Percentiles rank a stretch among this genome's conserved stretches.
phyloP scores from a whole-genome alignment of 1,140 invertebrate species.

The Xylocopa sonorina region DNA sequence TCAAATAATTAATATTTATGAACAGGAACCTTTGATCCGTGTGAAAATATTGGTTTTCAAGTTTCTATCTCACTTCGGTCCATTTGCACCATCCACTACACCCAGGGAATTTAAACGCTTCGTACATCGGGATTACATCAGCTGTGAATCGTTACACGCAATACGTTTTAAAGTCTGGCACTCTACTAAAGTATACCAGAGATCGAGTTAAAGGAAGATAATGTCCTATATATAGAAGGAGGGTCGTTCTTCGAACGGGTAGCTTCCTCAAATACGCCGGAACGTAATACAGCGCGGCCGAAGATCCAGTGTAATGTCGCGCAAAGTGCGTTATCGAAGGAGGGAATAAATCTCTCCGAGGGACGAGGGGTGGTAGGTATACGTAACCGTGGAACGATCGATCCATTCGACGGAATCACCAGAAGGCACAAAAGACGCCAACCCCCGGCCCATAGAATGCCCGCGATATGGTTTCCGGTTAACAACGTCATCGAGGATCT shows the following conservation, averaged over 20 bases:
- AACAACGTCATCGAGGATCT: conserved; percentile 18
- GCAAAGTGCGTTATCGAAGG: conserved; percentile 31
- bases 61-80: too few species aligned
- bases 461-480: conserved; percentile 25
- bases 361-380: background rate
- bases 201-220: background rate
- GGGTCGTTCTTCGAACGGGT: background rate
- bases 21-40: too few species aligned
- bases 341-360: conserved; percentile 35
- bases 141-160: background rate
- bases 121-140: too few species aligned
- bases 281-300: background rate
- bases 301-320: background rate
- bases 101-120: too few species aligned
- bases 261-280: background rate
- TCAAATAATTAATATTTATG: too few species aligned
- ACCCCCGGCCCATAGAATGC: background rate
- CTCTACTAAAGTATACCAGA: background rate
- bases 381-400: conserved; percentile 45
- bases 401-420: conserved; percentile 35
- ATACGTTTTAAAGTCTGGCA: background rate
- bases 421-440: conserved; percentile 16
- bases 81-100: too few species aligned
- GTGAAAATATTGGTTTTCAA: too few species aligned
- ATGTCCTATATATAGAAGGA: background rate